Evolutionary conservation across 2,797 vertebrate genomes (phyloP).

Genomic region (Chiloscyllium punctatum): DNA sequence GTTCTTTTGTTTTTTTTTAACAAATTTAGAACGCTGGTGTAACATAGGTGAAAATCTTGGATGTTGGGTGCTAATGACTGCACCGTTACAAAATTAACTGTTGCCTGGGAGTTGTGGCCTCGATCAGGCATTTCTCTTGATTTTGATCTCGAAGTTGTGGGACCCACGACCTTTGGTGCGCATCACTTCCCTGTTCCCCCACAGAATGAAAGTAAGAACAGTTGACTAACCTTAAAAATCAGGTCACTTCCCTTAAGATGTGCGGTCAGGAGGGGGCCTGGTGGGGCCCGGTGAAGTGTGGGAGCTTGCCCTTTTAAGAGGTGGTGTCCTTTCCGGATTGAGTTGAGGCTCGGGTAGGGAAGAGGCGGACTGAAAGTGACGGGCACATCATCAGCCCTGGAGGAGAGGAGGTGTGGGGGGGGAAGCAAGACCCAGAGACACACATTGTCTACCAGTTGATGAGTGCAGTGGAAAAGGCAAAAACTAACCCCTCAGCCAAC

Average conservation of each 20-base stretch:
- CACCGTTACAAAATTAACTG: too few relatives aligned
- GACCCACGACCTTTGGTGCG: neutral
- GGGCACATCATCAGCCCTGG: neutral
- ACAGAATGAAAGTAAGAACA: neutral
- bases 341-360: neutral
- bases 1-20: too few relatives aligned
- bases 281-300: neutral
- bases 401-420: too few relatives aligned
- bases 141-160: neutral
- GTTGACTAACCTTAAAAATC: too few relatives aligned
- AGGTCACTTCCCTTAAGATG: neutral
- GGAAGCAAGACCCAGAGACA: neutral
- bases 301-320: neutral
- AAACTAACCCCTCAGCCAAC: neutral
- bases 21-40: neutral
- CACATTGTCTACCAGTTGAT: neutral
- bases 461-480: neutral
- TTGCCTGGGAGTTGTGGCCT: neutral
- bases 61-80: neutral
- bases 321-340: conserved; percentile 19
- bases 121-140: neutral
- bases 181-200: neutral
- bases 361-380: neutral
- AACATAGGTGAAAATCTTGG: neutral
- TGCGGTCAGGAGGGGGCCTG: neutral